A percentile compares a stretch with the other conserved stretches of the same genome.
phyloP scores from a whole-genome alignment of 2,888 invertebrate species.

The Aphidoletes aphidimyza region DNA sequence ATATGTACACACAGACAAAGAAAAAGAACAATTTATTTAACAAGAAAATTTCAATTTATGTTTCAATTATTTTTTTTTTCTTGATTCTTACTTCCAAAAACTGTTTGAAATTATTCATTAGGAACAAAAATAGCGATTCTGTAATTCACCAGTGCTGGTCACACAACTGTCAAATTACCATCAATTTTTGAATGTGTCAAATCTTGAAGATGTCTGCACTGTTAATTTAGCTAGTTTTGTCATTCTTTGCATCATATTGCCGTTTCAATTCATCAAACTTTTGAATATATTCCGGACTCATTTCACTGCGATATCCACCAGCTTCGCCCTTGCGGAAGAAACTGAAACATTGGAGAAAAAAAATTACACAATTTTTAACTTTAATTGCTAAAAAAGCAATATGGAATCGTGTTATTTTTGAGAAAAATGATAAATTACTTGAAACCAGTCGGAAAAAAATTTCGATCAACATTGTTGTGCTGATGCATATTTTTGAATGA shows the following conservation, averaged over 20 bases:
- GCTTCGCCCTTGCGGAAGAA: conserved; percentile 60
- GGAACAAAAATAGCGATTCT: too few species aligned
- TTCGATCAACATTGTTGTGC: background rate
- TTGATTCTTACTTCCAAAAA: too few species aligned
- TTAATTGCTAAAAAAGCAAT: too few species aligned
- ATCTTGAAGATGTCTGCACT: too few species aligned
- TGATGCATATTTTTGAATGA: conserved; percentile 57
- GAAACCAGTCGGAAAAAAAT: background rate
- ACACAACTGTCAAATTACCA: too few species aligned
- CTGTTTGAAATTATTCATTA: too few species aligned
- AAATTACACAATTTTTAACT: background rate
- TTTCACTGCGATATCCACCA: conserved; percentile 59
- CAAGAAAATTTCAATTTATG: background rate
- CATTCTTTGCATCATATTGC: too few species aligned
- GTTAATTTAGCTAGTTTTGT: too few species aligned
- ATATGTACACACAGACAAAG: background rate
- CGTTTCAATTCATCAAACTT: conserved; percentile 56
- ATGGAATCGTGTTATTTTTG: background rate
- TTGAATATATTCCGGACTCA: conserved; percentile 58
- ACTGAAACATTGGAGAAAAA: conserved; percentile 56
- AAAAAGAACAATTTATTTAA: background rate
- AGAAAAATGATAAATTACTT: too few species aligned
- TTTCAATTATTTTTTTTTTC: background rate
- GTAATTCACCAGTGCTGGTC: too few species aligned
- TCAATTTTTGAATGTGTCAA: too few species aligned